A percentile compares a stretch with the other conserved stretches of the same genome.
Conservation (phyloP, 2,113 vertebrate species). For the Taurulus bubalis region DNA sequence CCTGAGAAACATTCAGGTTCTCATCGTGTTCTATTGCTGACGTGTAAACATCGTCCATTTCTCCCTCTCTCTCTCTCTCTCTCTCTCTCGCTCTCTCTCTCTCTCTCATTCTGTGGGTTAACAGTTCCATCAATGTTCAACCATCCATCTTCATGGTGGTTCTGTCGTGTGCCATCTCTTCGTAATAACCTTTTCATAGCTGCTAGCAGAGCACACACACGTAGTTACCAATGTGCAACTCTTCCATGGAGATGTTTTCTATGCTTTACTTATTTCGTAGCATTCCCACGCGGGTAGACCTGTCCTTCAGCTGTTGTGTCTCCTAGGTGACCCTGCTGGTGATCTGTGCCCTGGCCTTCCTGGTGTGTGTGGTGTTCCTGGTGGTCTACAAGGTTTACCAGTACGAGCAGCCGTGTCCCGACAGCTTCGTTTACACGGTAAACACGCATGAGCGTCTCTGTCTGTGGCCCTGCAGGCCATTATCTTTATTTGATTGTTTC, state of each 20-base stretch:
- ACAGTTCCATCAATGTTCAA: too few relatives aligned
- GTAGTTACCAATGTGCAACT: not conserved
- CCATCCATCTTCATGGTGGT: too few relatives aligned
- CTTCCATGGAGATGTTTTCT: not conserved
- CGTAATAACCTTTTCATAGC: too few relatives aligned
- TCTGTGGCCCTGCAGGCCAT: not conserved
- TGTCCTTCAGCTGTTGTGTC: conserved; percentile 16
- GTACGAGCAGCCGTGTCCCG: conserved; percentile 95
- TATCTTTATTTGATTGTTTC: not conserved
- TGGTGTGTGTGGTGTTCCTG: conserved; percentile 95
- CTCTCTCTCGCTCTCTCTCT: too few relatives aligned
- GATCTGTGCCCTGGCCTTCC: conserved; percentile 94
- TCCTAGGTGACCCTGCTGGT: conserved; percentile 92
- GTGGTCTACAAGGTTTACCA: conserved; percentile 99
- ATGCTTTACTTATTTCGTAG: too few relatives aligned
- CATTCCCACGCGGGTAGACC: not conserved
- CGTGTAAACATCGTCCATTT: too few relatives aligned
- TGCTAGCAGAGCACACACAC: too few relatives aligned
- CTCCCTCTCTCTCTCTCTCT: too few relatives aligned
- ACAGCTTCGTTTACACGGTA: conserved; percentile 92
- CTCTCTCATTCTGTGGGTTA: too few relatives aligned
- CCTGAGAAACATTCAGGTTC: too few relatives aligned
- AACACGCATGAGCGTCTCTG: conserved; percentile 20
- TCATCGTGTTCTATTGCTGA: too few relatives aligned
- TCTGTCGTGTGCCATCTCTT: too few relatives aligned